Conservation (phyloP, 2,797 vertebrate species). For the Sylvia borin region DNA sequence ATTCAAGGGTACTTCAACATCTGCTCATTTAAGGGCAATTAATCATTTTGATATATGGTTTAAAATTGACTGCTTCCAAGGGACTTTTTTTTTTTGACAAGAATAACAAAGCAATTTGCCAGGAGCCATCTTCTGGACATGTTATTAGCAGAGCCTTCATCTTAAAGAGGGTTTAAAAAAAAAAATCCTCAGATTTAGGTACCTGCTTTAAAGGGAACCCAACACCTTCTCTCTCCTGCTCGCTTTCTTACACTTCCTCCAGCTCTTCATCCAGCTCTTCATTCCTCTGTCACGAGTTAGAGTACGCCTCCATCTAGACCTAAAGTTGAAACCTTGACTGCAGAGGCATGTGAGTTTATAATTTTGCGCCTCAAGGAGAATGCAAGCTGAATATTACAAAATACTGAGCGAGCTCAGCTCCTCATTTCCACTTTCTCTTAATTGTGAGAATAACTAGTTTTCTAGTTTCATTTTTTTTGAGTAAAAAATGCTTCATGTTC, state of each 20-base stretch:
- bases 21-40: conserved; percentile 97
- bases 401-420: neutral
- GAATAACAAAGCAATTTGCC: conserved; percentile 99
- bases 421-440: fast-evolving
- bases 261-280: conserved; percentile 78
- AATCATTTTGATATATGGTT: conserved; percentile 99
- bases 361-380: conserved; percentile 50
- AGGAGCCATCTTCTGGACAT: conserved; percentile 92
- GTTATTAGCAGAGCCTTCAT: conserved; percentile 90
- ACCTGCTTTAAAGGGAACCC: conserved; percentile 80
- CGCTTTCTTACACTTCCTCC: conserved; percentile 55
- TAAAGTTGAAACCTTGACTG: conserved; percentile 51
- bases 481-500: neutral
- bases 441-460: neutral
- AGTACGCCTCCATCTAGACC: conserved; percentile 73
- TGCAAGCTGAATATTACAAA: conserved; percentile 25
- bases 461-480: neutral
- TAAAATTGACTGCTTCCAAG: conserved; percentile 94
- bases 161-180: conserved; percentile 79
- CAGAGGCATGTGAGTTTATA: conserved; percentile 71
- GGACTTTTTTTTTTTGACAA: conserved; percentile 86
- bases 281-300: conserved; percentile 77
- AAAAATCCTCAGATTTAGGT: conserved; percentile 73
- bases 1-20: conserved; percentile 95
- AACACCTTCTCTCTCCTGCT: conserved; percentile 36